phyloP scores from a whole-genome alignment of 2,888 invertebrate species.

The Sphecodes monilicornis region DNA sequence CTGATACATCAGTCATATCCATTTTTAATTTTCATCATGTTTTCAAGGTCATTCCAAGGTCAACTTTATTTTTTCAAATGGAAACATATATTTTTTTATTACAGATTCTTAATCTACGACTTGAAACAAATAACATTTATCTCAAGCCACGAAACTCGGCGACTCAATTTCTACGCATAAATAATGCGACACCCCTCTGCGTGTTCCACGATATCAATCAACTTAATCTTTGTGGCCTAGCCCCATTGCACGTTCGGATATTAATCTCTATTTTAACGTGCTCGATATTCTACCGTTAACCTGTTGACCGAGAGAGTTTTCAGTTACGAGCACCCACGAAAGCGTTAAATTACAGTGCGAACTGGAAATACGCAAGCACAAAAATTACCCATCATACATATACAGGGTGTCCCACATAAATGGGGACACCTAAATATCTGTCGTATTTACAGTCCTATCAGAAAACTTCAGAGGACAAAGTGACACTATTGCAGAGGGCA shows the following conservation, averaged over 20 bases:
- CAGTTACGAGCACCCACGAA: neutral
- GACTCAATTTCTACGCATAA: neutral
- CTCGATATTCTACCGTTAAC: neutral
- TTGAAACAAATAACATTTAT: too few species aligned
- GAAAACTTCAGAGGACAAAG: too few species aligned
- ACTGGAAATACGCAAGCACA: neutral
- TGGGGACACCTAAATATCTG: too few species aligned
- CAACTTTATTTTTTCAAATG: too few species aligned
- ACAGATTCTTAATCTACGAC: too few species aligned
- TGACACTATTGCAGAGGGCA: too few species aligned
- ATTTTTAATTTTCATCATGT: too few species aligned
- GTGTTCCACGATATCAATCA: neutral
- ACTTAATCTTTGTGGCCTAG: neutral
- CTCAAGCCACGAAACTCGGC: neutral
- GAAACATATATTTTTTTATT: too few species aligned
- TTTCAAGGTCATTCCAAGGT: too few species aligned
- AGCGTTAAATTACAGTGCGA: neutral
- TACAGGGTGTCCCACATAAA: too few species aligned
- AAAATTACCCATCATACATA: neutral
- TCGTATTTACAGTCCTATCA: too few species aligned
- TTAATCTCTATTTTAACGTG: neutral
- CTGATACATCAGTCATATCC: too few species aligned
- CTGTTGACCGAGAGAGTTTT: neutral
- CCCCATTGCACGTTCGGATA: neutral
- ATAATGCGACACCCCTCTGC: neutral